phyloP scores from a whole-genome alignment of 2,797 vertebrate genomes.

The Pogonophryne albipinna region DNA sequence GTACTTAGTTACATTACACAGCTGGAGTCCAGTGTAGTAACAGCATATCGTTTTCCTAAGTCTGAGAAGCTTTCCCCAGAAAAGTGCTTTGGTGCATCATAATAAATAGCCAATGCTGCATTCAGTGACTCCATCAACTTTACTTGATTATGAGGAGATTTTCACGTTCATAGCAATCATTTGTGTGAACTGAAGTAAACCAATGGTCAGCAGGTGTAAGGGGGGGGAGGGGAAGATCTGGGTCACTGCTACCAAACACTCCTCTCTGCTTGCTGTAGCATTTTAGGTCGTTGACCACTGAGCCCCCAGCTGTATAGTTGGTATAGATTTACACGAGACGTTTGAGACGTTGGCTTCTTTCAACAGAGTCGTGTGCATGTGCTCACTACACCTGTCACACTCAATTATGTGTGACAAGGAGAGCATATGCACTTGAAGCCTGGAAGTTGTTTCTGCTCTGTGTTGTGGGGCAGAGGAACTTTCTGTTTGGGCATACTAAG shows the following conservation, averaged over 20 bases:
- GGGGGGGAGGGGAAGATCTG: conserved; percentile 33
- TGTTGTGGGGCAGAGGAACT: not conserved
- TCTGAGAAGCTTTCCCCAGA: not conserved
- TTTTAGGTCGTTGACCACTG: conserved; percentile 29
- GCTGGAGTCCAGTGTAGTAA: too few relatives aligned
- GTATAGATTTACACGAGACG: conserved; percentile 64
- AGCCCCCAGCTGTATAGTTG: conserved; percentile 43
- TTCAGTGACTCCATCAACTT: conserved; percentile 5
- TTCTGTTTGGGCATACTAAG: conserved; percentile 5
- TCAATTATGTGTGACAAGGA: conserved; percentile 41
- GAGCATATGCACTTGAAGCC: not conserved
- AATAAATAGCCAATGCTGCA: not conserved
- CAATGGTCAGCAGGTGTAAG: conserved; percentile 44
- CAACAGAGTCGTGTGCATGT: conserved; percentile 21
- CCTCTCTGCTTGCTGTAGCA: conserved; percentile 36
- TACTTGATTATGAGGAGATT: not conserved
- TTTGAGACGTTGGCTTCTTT: conserved; percentile 32
- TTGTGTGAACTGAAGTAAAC: conserved; percentile 2
- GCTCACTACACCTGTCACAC: conserved; percentile 67
- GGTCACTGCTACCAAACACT: conserved; percentile 45
- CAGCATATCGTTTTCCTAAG: too few relatives aligned
- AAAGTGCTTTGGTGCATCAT: not conserved
- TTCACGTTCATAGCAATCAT: not conserved
- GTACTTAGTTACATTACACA: too few relatives aligned
- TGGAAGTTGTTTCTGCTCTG: conserved; percentile 24